These are phyloP conservation scores for Tonatia bakeri DNA, from an alignment of 2,113 vertebrate genomes.

Conservation along the genomic window DNA sequence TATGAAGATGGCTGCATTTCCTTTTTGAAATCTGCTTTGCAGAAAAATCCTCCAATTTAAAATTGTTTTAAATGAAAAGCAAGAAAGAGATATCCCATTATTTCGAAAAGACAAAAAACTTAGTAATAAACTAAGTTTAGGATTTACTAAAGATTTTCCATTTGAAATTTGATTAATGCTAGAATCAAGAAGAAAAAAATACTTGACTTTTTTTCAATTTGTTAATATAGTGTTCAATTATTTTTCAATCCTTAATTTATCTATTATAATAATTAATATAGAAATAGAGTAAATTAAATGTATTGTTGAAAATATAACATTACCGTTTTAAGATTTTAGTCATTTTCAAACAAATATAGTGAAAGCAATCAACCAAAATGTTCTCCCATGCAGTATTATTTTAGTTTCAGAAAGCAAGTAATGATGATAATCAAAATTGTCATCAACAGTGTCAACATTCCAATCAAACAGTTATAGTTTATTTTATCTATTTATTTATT, in stretches of 20 bases:
- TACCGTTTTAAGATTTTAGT: neutral
- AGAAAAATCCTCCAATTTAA: constrained; percentile 38
- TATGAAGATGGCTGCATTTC: constrained; percentile 54
- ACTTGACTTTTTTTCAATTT: neutral
- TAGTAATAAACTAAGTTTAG: constrained; percentile 35
- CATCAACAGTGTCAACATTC: neutral
- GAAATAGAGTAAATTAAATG: constrained; percentile 9
- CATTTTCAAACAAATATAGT: neutral
- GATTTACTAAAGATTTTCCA: neutral
- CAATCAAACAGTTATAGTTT: neutral
- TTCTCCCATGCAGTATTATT: neutral
- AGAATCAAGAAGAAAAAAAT: neutral
- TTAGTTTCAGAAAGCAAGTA: neutral
- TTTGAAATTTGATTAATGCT: constrained; percentile 30
- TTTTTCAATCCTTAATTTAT: neutral
- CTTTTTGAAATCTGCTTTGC: constrained; percentile 30
- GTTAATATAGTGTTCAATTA: neutral
- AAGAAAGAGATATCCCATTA: constrained; percentile 47
- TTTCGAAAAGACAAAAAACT: neutral
- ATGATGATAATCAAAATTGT: neutral
- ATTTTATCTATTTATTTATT: neutral
- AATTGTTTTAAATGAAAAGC: constrained; percentile 31
- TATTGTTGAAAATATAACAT: neutral
- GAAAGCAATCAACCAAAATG: neutral
- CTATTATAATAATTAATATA: neutral